Percentiles rank a stretch among this genome's conserved stretches.
phyloP scores from a whole-genome alignment of 2,888 invertebrate genomes.

The Trissoscelio sp. region DNA sequence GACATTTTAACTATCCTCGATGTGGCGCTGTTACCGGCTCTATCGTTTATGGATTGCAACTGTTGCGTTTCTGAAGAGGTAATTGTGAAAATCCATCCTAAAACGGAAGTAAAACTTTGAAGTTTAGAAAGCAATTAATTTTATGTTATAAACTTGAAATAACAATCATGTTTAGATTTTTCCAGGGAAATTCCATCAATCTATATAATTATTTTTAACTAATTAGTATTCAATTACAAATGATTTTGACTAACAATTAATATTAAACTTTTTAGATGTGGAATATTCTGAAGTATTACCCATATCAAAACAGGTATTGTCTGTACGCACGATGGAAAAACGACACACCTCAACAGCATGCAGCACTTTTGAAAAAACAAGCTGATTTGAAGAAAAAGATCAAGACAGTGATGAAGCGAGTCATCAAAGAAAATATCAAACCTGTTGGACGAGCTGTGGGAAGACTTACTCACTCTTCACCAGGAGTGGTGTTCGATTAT shows the following conservation, averaged over 20 bases:
- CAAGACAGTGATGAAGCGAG: slow-evolving; percentile 98
- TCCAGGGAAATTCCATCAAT: no score
- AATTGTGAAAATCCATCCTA: slow-evolving; percentile 3
- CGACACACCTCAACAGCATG: slow-evolving; percentile 92
- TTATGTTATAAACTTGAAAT: no score
- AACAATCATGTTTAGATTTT: no score
- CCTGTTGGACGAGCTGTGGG: slow-evolving; percentile 97
- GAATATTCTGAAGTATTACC: slow-evolving; percentile 93
- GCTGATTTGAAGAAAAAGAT: slow-evolving; percentile 95
- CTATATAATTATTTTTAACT: no score
- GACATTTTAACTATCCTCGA: slow-evolving; percentile 94
- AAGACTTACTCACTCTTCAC: slow-evolving; percentile 98
- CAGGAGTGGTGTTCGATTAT: slow-evolving; percentile 98
- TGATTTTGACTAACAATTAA: no score
- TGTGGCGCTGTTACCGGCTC: slow-evolving; percentile 93
- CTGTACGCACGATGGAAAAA: slow-evolving; percentile 99
- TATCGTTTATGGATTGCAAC: slow-evolving; percentile 96
- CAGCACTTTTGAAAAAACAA: slow-evolving; percentile 91
- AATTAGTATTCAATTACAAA: no score
- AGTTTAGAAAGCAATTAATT: no score
- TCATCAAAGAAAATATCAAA: slow-evolving; percentile 99
- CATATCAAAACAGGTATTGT: slow-evolving; percentile 93
- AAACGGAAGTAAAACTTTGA: no score
- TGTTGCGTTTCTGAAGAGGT: slow-evolving; percentile 98
- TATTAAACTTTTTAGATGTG: slow-evolving; percentile 87